phyloP scores from a whole-genome alignment of 2,797 vertebrate species.

The Calcarius lapponicus region DNA sequence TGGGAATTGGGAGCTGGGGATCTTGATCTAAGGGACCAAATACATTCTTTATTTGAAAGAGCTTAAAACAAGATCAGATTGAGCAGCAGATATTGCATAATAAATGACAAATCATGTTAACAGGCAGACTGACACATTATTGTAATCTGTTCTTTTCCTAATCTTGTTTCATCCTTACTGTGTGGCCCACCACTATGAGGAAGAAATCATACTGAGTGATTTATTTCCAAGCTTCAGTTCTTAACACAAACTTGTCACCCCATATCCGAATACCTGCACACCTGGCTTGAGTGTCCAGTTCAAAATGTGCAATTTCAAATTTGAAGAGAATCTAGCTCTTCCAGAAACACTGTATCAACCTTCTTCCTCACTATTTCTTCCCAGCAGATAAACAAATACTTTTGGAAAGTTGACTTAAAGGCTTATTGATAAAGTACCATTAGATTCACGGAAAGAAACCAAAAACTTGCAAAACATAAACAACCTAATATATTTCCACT shows the following conservation, averaged over 20 bases:
- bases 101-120: not conserved
- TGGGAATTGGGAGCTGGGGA: not conserved
- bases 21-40: not conserved
- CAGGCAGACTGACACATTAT: not conserved
- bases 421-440: not conserved
- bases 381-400: not conserved
- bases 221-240: not conserved
- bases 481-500: not conserved
- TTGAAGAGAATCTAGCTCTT: not conserved
- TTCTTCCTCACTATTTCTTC: not conserved
- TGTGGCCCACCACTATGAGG: not conserved
- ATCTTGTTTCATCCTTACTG: not conserved
- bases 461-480: not conserved
- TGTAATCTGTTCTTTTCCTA: not conserved
- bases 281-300: not conserved
- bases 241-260: not conserved
- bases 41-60: not conserved
- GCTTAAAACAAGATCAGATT: not conserved
- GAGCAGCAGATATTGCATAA: not conserved
- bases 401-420: not conserved
- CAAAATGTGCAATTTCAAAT: not conserved
- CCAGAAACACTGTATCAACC: not conserved
- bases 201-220: not conserved
- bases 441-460: fast-evolving
- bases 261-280: not conserved